Evolutionary conservation across 2,113 vertebrate species (phyloP).

Genomic region (Hypanus sabinus): DNA sequence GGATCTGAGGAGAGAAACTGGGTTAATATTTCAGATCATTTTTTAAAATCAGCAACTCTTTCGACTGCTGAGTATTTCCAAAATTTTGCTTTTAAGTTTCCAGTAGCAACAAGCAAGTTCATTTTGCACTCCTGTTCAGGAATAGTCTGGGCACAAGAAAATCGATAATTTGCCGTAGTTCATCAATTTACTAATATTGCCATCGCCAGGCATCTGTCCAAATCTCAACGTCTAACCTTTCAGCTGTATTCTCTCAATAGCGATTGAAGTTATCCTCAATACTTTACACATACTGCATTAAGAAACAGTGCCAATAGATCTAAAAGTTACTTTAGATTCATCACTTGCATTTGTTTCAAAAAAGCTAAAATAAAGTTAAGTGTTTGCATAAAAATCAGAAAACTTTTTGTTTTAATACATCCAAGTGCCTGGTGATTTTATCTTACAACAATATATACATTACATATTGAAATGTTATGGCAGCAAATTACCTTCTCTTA

Average conservation of each 20-base stretch:
- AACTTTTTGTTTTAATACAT: neutral
- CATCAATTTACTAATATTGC: neutral
- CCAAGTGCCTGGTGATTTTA: neutral
- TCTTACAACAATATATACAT: neutral
- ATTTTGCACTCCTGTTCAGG: neutral
- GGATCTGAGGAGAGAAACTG: too few relatives aligned
- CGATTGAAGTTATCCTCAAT: neutral
- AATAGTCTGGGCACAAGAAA: neutral
- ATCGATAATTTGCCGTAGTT: neutral
- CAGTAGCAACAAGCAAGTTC: neutral
- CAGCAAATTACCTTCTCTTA: conserved; percentile 49
- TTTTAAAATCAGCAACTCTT: too few relatives aligned
- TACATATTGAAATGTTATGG: neutral
- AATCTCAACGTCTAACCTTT: neutral
- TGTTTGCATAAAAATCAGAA: neutral
- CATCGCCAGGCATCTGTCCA: neutral
- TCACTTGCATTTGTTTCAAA: neutral
- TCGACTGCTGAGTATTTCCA: too few relatives aligned
- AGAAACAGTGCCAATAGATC: neutral
- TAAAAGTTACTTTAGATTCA: neutral
- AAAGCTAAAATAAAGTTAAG: neutral
- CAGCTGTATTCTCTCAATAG: neutral
- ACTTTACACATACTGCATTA: neutral
- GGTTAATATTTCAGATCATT: too few relatives aligned
- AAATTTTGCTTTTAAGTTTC: too few relatives aligned